Evolutionary conservation across 2,113 vertebrate genomes (phyloP).

Genomic region (Takifugu bimaculatus): DNA sequence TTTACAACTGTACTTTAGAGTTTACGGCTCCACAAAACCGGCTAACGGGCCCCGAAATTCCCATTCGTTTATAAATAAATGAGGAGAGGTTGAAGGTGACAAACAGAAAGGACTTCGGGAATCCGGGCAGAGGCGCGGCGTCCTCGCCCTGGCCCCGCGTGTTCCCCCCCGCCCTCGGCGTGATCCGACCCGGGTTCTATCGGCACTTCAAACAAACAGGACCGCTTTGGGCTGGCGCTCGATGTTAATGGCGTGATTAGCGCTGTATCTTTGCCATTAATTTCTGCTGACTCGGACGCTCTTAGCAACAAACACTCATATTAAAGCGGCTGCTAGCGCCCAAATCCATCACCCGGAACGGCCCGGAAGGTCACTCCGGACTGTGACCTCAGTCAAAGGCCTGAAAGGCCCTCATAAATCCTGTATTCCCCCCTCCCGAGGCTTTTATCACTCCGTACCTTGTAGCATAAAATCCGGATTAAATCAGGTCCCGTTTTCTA

Average conservation of each 20-base stretch:
- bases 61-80: constrained; percentile 5
- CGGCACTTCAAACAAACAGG: constrained; percentile 60
- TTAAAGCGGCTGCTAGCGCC: constrained; percentile 65
- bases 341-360: constrained; percentile 65
- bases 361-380: constrained; percentile 55
- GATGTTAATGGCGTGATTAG: constrained; percentile 74
- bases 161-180: constrained; percentile 47
- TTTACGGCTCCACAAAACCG: constrained; percentile 16
- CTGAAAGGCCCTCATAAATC: constrained; percentile 48
- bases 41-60: background rate
- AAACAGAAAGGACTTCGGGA: background rate
- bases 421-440: background rate
- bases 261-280: constrained; percentile 65
- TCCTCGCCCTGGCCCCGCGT: constrained; percentile 12
- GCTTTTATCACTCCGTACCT: constrained; percentile 5
- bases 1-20: constrained; percentile 43
- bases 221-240: constrained; percentile 58
- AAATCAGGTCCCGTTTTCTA: too few species aligned
- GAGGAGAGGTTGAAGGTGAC: constrained; percentile 10
- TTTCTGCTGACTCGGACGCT: constrained; percentile 72
- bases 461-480: too few species aligned
- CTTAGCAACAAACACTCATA: constrained; percentile 72
- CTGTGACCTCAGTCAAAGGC: constrained; percentile 44
- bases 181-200: constrained; percentile 59
- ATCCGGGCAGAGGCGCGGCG: constrained; percentile 7